Evolutionary conservation across 2,797 vertebrate species (phyloP).

Genomic region (Botia almorhae): DNA sequence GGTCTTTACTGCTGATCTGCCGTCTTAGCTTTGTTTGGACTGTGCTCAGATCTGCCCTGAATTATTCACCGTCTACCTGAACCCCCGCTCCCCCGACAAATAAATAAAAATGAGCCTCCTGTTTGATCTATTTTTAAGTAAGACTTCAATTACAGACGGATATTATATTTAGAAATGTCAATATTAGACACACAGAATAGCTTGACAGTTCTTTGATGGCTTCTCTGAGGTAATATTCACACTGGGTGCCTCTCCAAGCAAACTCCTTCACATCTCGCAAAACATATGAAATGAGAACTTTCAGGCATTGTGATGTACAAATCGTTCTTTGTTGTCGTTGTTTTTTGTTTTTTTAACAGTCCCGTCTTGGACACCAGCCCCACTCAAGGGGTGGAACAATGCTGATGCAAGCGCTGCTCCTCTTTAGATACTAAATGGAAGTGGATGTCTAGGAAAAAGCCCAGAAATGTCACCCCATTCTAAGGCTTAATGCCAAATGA

Average conservation of each 20-base stretch:
- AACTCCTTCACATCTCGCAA: neutral
- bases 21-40: slow-evolving; percentile 45
- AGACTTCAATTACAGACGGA: slow-evolving; percentile 35
- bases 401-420: slow-evolving; percentile 38
- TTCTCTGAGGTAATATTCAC: slow-evolving; percentile 25
- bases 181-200: slow-evolving; percentile 48
- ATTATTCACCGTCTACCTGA: slow-evolving; percentile 53
- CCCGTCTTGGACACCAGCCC: slow-evolving; percentile 11
- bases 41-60: slow-evolving; percentile 36
- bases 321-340: neutral
- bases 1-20: too few species aligned
- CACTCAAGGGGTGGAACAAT: slow-evolving; percentile 21
- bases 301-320: slow-evolving; percentile 2
- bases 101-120: slow-evolving; percentile 4
- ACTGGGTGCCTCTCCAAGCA: neutral
- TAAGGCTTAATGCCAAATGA: slow-evolving; percentile 40
- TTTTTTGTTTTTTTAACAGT: neutral
- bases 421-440: slow-evolving; percentile 36
- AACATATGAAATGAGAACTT: neutral
- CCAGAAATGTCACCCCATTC: slow-evolving; percentile 24
- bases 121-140: slow-evolving; percentile 54
- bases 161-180: slow-evolving; percentile 50
- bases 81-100: neutral
- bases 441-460: slow-evolving; percentile 42
- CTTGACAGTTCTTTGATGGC: slow-evolving; percentile 39